Evolutionary conservation across 2,113 vertebrate species (phyloP), one percentile per base, ranked within the genome.

Genomic region (Daboia siamensis): DNA sequence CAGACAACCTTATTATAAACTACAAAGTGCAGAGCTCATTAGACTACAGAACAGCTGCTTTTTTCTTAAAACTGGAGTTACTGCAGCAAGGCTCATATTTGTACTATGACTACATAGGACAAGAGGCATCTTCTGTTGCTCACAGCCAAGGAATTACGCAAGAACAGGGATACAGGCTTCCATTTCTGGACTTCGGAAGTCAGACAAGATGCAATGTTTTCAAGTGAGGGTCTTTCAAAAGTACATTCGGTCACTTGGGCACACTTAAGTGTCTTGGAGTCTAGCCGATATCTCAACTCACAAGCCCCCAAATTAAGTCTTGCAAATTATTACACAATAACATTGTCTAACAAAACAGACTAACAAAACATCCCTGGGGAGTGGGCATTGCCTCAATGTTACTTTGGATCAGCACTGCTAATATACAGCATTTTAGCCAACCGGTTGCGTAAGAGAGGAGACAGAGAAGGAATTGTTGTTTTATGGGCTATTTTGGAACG

Each of bases 1-100:
- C 92, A 92, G 92, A 2, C 93, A 93, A 88, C 86, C 93, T 95
- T 95, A 93, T 95, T 96, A 95, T 93, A 93, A 97, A 61, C 90
- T 93, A 91, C 10, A 13, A 84, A 89, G 93, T 57, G 90, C n/a
- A 4, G 55, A 94, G 87, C 87, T 93, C 39, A 96, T 96, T 93
- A 95, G 94, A 0, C 0, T 12, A n/a, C 13, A 54, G 80, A 95
- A 92, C 90, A 4, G 11, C 4, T 26, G 52, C 64, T 26, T 80
- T 80, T 52, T 69, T 2, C 21, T 17, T n/a, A 56, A 59, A 85
- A 55, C 44, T n/a, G 24, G 21, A 54, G 44, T 26, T 80, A 51
- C 11, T 85, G 39, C 44, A 44, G 23, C 15, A 26, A 86, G 74
- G 74, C 74, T 64, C n/a, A 12, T 33, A 33, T 24, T 12, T 59